Conservation (phyloP, 1,140 invertebrate genomes). For the Calephelis nemesis region DNA sequence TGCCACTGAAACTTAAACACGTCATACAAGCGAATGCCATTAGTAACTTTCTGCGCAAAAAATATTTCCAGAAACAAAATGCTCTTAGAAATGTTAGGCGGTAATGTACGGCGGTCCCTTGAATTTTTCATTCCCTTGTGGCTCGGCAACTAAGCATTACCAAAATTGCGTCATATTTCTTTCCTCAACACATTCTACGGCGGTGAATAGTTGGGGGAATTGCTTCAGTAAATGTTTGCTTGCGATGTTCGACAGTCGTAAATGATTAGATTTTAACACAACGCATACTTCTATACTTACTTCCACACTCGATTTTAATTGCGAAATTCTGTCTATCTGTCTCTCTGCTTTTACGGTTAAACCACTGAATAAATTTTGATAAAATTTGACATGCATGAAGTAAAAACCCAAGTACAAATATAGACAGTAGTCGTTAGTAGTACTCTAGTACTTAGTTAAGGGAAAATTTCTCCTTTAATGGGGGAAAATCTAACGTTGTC, state of each 20-base stretch:
- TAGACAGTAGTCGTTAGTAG: too few relatives aligned
- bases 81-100: conserved; percentile 66
- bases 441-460: too few relatives aligned
- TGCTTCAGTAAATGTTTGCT: conserved; percentile 49
- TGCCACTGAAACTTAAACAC: conserved; percentile 41
- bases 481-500: too few relatives aligned
- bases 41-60: conserved; percentile 43
- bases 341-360: too few relatives aligned
- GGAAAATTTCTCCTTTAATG: too few relatives aligned
- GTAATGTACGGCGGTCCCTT: conserved; percentile 71
- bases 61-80: conserved; percentile 65
- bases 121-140: conserved; percentile 78
- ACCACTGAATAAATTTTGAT: too few relatives aligned
- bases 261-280: conserved; percentile 36
- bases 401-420: too few relatives aligned
- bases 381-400: too few relatives aligned
- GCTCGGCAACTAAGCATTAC: conserved; percentile 76
- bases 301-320: too few relatives aligned
- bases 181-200: conserved; percentile 63
- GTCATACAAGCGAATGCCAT: conserved; percentile 47
- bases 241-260: conserved; percentile 35
- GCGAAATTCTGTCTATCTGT: too few relatives aligned
- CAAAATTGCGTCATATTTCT: conserved; percentile 78
- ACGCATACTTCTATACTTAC: neutral
- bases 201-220: conserved; percentile 69